These are phyloP conservation scores for Meriones unguiculatus DNA, from an alignment of 2,113 vertebrate genomes.

Conservation along the genomic window DNA sequence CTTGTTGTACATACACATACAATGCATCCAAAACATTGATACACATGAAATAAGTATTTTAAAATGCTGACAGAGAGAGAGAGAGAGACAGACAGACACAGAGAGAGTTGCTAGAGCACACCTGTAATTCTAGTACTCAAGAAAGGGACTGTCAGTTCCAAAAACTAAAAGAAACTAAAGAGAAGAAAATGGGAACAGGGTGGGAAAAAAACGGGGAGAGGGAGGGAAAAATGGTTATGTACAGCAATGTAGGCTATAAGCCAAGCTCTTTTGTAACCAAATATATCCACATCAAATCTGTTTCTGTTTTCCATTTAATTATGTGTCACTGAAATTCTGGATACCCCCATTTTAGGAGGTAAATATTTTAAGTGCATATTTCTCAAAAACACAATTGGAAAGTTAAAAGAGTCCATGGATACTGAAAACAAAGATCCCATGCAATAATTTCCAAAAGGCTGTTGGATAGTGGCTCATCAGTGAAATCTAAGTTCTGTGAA, in stretches of 20 bases:
- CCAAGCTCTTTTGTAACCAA: background rate
- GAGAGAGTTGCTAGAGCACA: background rate
- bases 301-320: conserved; percentile 38
- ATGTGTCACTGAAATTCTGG: background rate
- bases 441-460: background rate
- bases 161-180: background rate
- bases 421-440: background rate
- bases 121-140: background rate
- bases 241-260: background rate
- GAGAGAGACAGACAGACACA: background rate
- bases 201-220: background rate
- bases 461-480: background rate
- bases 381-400: conserved; percentile 52
- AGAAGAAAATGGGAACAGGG: background rate
- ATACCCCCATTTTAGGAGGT: conserved; percentile 19
- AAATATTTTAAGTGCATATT: conserved; percentile 52
- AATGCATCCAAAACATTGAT: background rate
- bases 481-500: background rate
- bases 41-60: background rate
- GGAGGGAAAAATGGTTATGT: background rate
- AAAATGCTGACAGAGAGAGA: background rate
- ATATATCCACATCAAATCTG: conserved; percentile 20
- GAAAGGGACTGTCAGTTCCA: background rate
- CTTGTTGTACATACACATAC: background rate
- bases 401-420: background rate